Conservation (phyloP, 2,113 vertebrate species). For the Dicaeum eximium region DNA sequence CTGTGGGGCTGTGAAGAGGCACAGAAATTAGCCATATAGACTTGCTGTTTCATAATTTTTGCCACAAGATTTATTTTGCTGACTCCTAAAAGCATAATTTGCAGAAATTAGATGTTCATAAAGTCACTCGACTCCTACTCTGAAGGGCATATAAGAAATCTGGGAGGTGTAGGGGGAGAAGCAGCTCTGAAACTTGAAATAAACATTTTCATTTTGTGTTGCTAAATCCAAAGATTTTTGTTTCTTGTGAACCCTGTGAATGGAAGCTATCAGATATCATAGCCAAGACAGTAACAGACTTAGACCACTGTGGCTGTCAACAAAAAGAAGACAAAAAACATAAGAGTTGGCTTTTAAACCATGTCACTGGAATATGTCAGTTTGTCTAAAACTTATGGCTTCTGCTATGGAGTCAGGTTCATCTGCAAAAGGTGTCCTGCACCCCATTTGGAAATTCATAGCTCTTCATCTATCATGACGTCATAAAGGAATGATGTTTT, state of each 20-base stretch:
- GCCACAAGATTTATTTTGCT: not conserved
- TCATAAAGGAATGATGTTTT: not conserved
- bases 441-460: not conserved
- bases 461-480: not conserved
- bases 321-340: not conserved
- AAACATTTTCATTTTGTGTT: not conserved
- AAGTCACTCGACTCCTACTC: not conserved
- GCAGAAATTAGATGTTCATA: not conserved
- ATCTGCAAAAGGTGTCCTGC: not conserved
- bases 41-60: not conserved
- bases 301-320: not conserved
- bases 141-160: not conserved
- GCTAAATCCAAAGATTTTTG: not conserved
- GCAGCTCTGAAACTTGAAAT: not conserved
- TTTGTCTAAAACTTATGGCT: not conserved
- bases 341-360: not conserved
- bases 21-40: not conserved
- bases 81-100: not conserved
- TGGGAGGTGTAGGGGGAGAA: accelerated
- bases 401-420: not conserved
- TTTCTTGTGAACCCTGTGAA: not conserved
- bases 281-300: not conserved
- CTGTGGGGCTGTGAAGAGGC: not conserved
- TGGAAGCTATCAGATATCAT: not conserved
- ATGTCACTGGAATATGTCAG: not conserved